These are phyloP conservation scores for Pogonocichla stellata DNA, from an alignment of 2,113 vertebrate species.

Conservation along the genomic window DNA sequence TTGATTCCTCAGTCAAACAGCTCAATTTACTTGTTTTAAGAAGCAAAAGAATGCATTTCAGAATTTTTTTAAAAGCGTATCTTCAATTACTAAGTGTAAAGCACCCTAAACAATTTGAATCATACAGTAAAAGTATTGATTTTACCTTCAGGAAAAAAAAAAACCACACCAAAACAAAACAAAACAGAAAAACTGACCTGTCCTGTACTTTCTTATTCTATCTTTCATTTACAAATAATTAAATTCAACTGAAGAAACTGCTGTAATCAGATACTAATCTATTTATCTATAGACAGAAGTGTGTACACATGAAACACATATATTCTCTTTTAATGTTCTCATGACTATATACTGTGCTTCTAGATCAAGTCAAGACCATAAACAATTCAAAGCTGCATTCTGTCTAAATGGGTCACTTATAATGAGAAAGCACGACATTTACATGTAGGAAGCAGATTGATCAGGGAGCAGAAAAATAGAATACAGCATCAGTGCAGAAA, in stretches of 20 bases:
- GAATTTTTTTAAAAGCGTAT: background rate
- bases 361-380: conserved; percentile 5
- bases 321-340: background rate
- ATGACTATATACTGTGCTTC: background rate
- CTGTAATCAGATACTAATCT: background rate
- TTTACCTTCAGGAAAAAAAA: background rate
- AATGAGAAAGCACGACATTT: conserved; percentile 55
- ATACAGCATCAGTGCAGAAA: background rate
- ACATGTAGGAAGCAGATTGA: conserved; percentile 27
- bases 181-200: background rate
- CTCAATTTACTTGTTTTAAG: background rate
- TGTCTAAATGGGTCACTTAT: conserved; percentile 63
- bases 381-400: conserved; percentile 34
- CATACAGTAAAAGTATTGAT: background rate
- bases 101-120: background rate
- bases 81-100: background rate
- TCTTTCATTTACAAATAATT: background rate
- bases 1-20: background rate
- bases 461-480: background rate
- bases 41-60: background rate
- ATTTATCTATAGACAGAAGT: background rate
- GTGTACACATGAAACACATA: background rate
- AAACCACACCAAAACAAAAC: background rate
- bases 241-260: background rate
- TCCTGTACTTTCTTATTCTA: background rate